Conservation (phyloP, 2,113 vertebrate species). For the Plecturocebus donacophilus region DNA sequence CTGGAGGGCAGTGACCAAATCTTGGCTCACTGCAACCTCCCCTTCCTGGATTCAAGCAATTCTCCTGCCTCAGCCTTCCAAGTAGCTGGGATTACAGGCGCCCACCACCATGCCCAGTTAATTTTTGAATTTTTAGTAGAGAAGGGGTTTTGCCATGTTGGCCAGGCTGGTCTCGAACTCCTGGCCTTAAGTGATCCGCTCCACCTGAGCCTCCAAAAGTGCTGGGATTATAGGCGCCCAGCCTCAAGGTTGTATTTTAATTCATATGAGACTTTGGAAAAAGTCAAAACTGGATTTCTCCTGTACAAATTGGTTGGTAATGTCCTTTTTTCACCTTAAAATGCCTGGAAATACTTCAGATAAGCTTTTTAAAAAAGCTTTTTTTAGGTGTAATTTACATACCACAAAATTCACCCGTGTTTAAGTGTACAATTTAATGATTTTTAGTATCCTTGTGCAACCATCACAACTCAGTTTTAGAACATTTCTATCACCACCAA, state of each 20-base stretch:
- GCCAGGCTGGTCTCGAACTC: too few relatives aligned
- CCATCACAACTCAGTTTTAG: background rate
- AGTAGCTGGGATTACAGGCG: too few relatives aligned
- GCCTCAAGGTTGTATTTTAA: background rate
- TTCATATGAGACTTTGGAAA: background rate
- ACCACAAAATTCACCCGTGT: constrained; percentile 3
- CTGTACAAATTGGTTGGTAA: background rate
- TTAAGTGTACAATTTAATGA: background rate
- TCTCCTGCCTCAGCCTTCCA: too few relatives aligned
- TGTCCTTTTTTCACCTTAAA: constrained; percentile 25
- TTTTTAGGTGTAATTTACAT: background rate
- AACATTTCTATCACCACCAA: background rate
- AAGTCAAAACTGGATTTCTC: background rate
- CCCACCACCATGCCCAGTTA: too few relatives aligned
- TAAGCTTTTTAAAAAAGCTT: background rate
- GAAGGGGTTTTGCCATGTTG: too few relatives aligned
- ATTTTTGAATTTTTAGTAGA: too few relatives aligned
- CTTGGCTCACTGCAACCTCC: too few relatives aligned
- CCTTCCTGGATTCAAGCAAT: too few relatives aligned
- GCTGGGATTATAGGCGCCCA: too few relatives aligned
- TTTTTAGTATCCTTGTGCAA: background rate
- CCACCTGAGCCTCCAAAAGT: too few relatives aligned
- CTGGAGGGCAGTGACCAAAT: too few relatives aligned
- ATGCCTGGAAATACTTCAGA: background rate
- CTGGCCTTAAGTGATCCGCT: too few relatives aligned